Base-by-base conservation (phyloP, 2,888 invertebrate genomes). In the Hypena proboscidalis region DNA sequence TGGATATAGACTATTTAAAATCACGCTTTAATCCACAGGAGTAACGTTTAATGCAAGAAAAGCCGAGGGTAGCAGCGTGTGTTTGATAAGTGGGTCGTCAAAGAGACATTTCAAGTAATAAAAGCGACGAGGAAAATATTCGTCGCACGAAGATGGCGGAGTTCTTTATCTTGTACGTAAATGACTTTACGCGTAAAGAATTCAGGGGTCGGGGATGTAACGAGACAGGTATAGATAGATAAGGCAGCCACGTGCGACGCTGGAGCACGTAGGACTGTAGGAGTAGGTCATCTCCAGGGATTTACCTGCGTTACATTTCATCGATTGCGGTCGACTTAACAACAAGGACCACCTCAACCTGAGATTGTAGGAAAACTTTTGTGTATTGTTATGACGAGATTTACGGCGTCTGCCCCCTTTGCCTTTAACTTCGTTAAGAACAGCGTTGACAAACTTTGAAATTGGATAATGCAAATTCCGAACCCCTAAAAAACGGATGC, bases 241-340 rank as follows among this genome's bases (percentile, higher is more conserved):
- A 37, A 37, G 40, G 31, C 19, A 32, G 38, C 27, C 47, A 62
- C 48, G 51, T 58, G 33, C 13, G 1, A 14, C 26, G 14, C 38
- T 23, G 41, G 43, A 42, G 43, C 72, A 68, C 71, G 70, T 69
- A 50, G 53, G 33, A 42, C 58, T n/a, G n/a, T n/a, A n/a, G n/a
- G n/a, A n/a, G n/a, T n/a, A n/a, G n/a, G n/a, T n/a, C 54, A 60
- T 65, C 68, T 56, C 64, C 37, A 14, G 42, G 70, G 78, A 74
- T 74, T 74, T 74, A 74, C 67, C 73, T 67, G 53, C 53, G 62
- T 68, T 70, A 66, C 53, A 31, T 11, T 31, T 27, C 37, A 43
- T 52, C 63, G 65, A 64, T 67, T 73, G 70, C 54, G 70, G 75
- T 59, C 52, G 46, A 47, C 50, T 50, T 53, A 66, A 67, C 66